These are phyloP conservation scores for Calameuta pallipes DNA, from an alignment of 2,888 invertebrate genomes.

Conservation along the genomic window DNA sequence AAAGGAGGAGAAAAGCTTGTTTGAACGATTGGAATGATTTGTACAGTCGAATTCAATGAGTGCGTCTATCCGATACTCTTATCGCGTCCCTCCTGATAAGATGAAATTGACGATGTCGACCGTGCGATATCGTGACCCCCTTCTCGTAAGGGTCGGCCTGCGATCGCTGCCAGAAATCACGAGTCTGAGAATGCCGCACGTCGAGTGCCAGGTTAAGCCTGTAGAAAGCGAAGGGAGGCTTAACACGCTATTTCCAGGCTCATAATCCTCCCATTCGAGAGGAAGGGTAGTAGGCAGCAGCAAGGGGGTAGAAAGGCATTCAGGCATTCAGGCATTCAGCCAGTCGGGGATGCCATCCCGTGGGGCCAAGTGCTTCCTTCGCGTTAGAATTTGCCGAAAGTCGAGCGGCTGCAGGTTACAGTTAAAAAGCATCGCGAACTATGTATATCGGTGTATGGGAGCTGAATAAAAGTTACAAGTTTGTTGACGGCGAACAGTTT, in stretches of 20 bases:
- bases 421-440: conserved; percentile 16
- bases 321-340: background rate
- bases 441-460: background rate
- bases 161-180: background rate
- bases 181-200: background rate
- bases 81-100: conserved; percentile 43
- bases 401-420: background rate
- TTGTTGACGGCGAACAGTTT: background rate
- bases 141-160: background rate
- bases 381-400: background rate
- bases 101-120: conserved; percentile 41
- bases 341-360: background rate
- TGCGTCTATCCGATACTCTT: conserved; percentile 44
- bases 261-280: conserved; percentile 41
- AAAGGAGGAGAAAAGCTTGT: background rate
- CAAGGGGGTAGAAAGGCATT: background rate
- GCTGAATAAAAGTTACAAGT: conserved; percentile 7
- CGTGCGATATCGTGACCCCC: background rate
- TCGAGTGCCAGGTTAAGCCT: conserved; percentile 4
- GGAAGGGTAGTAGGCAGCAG: background rate
- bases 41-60: background rate
- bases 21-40: background rate
- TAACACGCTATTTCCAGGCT: conserved; percentile 56
- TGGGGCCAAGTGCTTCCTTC: background rate
- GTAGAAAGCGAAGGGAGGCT: conserved; percentile 33